Conservation (phyloP, 1,140 invertebrate species). For the Caenorhabditis latens region DNA sequence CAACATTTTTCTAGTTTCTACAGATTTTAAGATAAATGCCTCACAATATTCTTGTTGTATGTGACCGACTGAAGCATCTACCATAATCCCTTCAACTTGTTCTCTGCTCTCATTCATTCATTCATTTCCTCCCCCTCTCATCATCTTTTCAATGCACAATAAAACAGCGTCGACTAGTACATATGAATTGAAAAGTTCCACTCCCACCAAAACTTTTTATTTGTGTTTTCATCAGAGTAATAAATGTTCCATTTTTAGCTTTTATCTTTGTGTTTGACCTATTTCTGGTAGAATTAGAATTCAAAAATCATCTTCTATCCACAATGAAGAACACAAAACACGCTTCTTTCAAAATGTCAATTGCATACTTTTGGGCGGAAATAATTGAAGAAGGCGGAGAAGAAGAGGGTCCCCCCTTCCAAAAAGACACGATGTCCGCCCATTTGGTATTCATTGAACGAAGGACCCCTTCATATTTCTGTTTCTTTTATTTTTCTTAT, state of each 20-base stretch:
- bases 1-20: too few relatives aligned
- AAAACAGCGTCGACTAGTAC: background rate
- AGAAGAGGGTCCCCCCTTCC: background rate
- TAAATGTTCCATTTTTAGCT: slow-evolving; percentile 12
- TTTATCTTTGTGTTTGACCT: background rate
- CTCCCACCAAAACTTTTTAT: too few relatives aligned
- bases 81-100: background rate
- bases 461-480: background rate
- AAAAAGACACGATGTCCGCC: background rate
- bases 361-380: slow-evolving; percentile 34
- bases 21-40: too few relatives aligned
- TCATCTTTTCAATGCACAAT: slow-evolving; percentile 29
- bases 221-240: slow-evolving; percentile 10
- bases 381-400: slow-evolving; percentile 28
- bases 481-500: background rate
- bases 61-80: background rate
- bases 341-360: background rate
- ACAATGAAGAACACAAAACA: too few relatives aligned
- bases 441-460: slow-evolving; percentile 54
- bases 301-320: background rate
- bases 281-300: background rate
- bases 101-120: background rate
- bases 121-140: slow-evolving; percentile 3
- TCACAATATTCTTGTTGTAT: too few relatives aligned
- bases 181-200: background rate